Evolutionary conservation across 2,888 invertebrate species (phyloP).

Genomic region (Rotaria magnacalcarata): DNA sequence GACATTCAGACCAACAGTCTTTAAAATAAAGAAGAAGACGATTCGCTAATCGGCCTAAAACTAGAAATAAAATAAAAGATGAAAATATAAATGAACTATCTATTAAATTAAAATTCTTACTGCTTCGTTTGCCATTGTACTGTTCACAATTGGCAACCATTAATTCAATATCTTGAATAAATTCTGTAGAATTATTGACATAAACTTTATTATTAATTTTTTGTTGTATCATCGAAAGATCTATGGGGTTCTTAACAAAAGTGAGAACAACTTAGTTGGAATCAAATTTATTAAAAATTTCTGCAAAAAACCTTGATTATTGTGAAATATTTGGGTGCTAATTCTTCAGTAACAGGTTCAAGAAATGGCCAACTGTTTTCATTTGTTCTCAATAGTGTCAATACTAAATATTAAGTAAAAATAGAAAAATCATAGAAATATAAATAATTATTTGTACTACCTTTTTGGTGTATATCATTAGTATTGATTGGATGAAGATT

Average conservation of each 20-base stretch:
- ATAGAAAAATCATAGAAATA: neutral
- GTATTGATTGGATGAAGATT: neutral
- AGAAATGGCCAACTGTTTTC: slow-evolving; percentile 45
- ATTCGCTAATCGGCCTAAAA: slow-evolving; percentile 17
- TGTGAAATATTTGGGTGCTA: slow-evolving; percentile 40
- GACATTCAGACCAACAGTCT: slow-evolving; percentile 35
- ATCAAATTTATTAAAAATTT: no score
- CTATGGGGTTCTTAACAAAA: slow-evolving; percentile 40
- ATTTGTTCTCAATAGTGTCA: slow-evolving; percentile 2
- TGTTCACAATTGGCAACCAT: slow-evolving; percentile 44
- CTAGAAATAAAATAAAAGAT: neutral
- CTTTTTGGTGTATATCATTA: slow-evolving; percentile 24
- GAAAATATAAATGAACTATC: neutral
- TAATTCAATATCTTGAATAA: slow-evolving; percentile 42
- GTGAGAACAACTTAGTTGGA: no score
- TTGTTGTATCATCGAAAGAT: slow-evolving; percentile 41
- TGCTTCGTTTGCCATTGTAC: slow-evolving; percentile 44
- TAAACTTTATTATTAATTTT: slow-evolving; percentile 45
- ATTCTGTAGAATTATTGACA: slow-evolving; percentile 37
- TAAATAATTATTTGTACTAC: neutral
- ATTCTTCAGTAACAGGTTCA: slow-evolving; percentile 43
- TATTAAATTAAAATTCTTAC: slow-evolving; percentile 10
- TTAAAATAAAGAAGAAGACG: slow-evolving; percentile 12
- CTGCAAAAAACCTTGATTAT: slow-evolving; percentile 38
- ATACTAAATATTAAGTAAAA: neutral